Percentiles rank a stretch among this genome's conserved stretches.
These are phyloP conservation scores for Callaeas wilsoni DNA, from an alignment of 2,113 vertebrate genomes.

Conservation along the genomic window DNA sequence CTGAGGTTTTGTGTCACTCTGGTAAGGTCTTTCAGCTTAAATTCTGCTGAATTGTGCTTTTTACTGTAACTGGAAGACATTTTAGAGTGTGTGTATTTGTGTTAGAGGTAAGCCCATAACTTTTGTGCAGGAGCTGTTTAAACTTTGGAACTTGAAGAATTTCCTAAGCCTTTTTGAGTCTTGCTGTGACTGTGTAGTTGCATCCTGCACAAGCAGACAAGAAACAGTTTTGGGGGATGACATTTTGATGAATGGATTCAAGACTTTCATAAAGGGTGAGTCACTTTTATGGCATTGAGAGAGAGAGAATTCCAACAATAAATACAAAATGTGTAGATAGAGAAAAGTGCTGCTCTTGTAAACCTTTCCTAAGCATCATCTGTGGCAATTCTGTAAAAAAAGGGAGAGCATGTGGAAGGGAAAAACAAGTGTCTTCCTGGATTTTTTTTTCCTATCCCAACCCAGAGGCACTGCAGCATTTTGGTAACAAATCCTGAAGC, in stretches of 20 bases:
- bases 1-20: neutral
- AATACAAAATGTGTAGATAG: neutral
- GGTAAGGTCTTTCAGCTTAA: neutral
- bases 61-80: neutral
- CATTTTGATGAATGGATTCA: neutral
- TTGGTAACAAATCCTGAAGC: neutral
- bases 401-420: neutral
- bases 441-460: neutral
- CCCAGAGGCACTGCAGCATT: neutral
- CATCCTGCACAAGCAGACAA: neutral
- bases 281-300: neutral
- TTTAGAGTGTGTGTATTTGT: neutral
- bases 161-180: neutral
- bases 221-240: neutral
- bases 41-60: neutral
- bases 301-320: neutral
- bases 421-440: neutral
- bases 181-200: neutral
- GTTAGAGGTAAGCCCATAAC: neutral
- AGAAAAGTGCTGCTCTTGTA: neutral
- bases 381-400: neutral
- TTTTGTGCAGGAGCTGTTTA: neutral
- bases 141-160: neutral
- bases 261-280: neutral
- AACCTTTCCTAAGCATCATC: neutral